These are phyloP conservation scores for Lynx canadensis DNA, from an alignment of 2,113 vertebrate genomes.

Conservation along the genomic window DNA sequence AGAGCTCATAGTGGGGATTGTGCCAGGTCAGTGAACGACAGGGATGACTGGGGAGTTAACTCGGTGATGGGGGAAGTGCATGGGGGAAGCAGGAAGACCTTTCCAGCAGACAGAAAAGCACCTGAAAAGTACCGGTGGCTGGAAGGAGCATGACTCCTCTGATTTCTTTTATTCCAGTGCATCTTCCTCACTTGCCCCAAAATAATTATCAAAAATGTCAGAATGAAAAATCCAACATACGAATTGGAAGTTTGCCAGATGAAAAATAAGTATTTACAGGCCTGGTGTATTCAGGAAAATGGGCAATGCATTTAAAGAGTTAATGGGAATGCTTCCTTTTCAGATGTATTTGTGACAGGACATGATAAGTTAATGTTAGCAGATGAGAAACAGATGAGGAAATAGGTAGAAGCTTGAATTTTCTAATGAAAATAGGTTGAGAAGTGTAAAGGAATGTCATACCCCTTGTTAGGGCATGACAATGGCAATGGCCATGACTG, in stretches of 20 bases:
- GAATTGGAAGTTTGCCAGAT: background rate
- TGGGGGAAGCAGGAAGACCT: background rate
- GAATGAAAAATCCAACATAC: background rate
- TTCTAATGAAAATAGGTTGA: background rate
- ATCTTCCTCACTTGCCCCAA: background rate
- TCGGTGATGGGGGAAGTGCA: background rate
- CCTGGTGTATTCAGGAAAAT: background rate
- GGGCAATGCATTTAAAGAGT: background rate
- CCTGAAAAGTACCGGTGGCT: background rate
- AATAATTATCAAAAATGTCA: background rate
- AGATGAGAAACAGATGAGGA: background rate
- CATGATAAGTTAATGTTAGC: background rate
- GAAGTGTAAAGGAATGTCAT: background rate
- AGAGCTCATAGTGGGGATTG: background rate
- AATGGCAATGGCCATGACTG: rapidly evolving
- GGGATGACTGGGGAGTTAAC: background rate
- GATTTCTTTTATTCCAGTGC: background rate
- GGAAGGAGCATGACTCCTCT: background rate
- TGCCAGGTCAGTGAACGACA: background rate
- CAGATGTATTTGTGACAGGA: background rate
- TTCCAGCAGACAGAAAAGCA: background rate
- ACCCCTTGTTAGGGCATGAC: background rate
- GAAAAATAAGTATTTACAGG: background rate
- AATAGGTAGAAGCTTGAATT: background rate
- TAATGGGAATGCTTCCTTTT: background rate